A percentile compares a stretch with the other conserved stretches of the same genome.
These are phyloP conservation scores for Vespertilio murinus DNA, from an alignment of 2,797 vertebrate genomes.

Conservation along the genomic window DNA sequence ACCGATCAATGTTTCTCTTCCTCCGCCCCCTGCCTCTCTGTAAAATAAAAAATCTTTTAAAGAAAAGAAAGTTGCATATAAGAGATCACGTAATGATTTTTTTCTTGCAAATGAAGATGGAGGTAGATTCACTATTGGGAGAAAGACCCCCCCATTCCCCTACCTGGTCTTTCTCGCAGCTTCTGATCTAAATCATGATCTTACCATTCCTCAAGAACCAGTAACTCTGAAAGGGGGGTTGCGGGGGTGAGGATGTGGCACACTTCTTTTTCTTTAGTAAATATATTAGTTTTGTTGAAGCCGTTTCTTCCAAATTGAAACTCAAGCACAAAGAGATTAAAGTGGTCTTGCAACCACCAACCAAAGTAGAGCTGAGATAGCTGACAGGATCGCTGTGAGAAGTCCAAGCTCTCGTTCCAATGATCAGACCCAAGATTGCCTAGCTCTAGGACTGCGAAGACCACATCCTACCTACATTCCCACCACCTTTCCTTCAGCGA, in stretches of 20 bases:
- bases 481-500: not conserved
- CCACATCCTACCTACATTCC: not conserved
- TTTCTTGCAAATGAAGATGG: not conserved
- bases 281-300: not conserved
- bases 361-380: not conserved
- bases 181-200: not conserved
- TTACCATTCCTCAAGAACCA: not conserved
- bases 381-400: not conserved
- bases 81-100: not conserved
- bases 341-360: not conserved
- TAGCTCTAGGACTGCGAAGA: not conserved
- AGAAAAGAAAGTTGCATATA: not conserved
- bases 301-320: slow-evolving; percentile 11
- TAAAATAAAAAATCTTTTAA: too few species aligned
- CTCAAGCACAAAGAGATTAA: not conserved
- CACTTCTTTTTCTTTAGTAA: slow-evolving; percentile 15
- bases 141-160: not conserved
- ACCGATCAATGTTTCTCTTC: not conserved
- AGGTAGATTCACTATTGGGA: not conserved
- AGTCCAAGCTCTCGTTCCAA: not conserved
- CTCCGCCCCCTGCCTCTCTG: not conserved
- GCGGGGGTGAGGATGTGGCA: not conserved
- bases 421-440: not conserved
- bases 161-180: not conserved
- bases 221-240: not conserved